phyloP scores from a whole-genome alignment of 2,888 invertebrate genomes.

The Alitta virens region DNA sequence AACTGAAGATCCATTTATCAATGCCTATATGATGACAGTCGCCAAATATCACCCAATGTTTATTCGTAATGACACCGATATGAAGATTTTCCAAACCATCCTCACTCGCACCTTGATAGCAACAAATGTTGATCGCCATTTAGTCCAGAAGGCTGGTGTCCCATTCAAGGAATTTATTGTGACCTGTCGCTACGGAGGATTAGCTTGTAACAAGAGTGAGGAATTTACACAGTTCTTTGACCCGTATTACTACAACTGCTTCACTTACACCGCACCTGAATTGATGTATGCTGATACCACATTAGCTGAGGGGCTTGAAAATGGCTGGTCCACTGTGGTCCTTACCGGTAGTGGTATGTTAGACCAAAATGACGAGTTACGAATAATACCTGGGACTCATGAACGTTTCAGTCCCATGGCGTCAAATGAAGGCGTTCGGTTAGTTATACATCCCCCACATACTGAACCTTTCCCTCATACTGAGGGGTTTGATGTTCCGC shows the following conservation, averaged over 20 bases:
- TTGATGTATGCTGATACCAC: constrained; percentile 3
- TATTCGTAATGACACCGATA: constrained; percentile 1
- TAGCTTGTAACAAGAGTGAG: constrained; percentile 11
- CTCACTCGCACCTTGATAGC: constrained; percentile 20
- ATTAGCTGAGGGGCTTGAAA: constrained; percentile 23
- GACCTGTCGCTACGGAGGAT: constrained; percentile 21
- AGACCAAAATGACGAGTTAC: constrained; percentile 19
- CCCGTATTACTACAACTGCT: constrained; percentile 25
- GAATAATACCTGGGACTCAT: constrained; percentile 24
- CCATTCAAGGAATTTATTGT: constrained; percentile 24
- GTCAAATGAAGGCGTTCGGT: constrained; percentile 21
- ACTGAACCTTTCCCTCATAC: constrained; percentile 23
- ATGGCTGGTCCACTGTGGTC: constrained; percentile 24
- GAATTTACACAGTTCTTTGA: constrained; percentile 24
- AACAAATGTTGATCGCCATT: constrained; percentile 17
- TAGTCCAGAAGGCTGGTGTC: constrained; percentile 17
- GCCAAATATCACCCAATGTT: constrained; percentile 21
- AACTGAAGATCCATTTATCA: constrained; percentile 19
- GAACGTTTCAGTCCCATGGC: constrained; percentile 23
- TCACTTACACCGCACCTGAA: constrained; percentile 15
- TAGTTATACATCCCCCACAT: constrained; percentile 23
- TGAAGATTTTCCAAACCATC: constrained; percentile 13
- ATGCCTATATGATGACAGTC: constrained; percentile 20
- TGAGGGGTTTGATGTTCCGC: constrained; percentile 25
- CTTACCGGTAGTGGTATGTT: constrained; percentile 24